Evolutionary conservation across 2,888 invertebrate species (phyloP), one percentile per base, ranked within the genome.

Genomic region (Mimas tiliae): DNA sequence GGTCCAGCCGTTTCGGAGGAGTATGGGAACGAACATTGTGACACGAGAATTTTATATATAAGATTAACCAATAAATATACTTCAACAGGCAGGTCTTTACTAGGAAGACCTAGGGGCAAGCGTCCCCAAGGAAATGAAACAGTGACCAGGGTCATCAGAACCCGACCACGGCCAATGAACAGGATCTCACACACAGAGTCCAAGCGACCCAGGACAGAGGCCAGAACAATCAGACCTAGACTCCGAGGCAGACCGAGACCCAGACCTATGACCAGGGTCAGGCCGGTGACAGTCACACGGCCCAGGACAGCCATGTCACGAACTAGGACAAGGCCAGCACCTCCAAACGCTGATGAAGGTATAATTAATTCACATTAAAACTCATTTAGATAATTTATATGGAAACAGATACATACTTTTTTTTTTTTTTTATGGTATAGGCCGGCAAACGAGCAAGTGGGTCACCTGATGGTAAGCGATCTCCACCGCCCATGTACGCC

Each of bases 31-130:
- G n/a, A n/a, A n/a, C n/a, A n/a, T n/a, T n/a, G n/a, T n/a, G n/a
- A n/a, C n/a, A n/a, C n/a, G n/a, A n/a, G n/a, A n/a, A n/a, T n/a
- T n/a, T n/a, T n/a, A n/a, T n/a, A n/a, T n/a, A n/a, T n/a, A n/a
- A n/a, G n/a, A 21, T 14, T 21, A 51, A 3, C 19, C 50, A 16
- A 19, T 27, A 1, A 34, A n/a, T 55, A 55, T 34, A 6, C n/a
- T 55, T 55, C 34, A 55, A 38, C 55, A 55, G 55, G 55, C 16
- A 50, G 50, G 16, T 16, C 55, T 11, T 16, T 33, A 16, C 33
- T 38, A 34, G n/a, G 16, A 50, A 50, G 50, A 3, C 50, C 50
- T 3, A 16, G 50, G 9, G 9, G 50, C 19, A 50, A 50, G 50
- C 8, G 50, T 16, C 50, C 19, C 7, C 48, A 48, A 16, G n/a